A percentile compares a stretch with the other conserved stretches of the same genome.
phyloP scores from a whole-genome alignment of 92 coral and sea anemone genomes.

The Palythoa grandis region DNA sequence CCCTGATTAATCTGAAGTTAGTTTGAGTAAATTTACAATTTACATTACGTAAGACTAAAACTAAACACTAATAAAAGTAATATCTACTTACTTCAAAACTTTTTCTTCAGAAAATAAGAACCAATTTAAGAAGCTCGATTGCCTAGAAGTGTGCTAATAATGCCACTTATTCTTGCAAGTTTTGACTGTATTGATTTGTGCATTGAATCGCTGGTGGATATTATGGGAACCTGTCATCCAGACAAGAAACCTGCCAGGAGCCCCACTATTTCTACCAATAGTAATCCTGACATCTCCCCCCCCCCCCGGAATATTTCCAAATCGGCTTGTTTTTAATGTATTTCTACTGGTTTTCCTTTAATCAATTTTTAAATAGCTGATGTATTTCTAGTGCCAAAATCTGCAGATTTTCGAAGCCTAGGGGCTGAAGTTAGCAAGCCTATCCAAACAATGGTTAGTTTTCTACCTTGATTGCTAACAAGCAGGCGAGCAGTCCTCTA shows the following conservation, averaged over 20 bases:
- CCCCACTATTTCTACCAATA: neutral
- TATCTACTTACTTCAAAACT: too few relatives aligned
- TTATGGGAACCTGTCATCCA: neutral
- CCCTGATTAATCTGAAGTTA: neutral
- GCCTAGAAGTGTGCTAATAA: neutral
- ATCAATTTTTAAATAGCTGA: neutral
- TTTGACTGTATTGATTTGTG: neutral
- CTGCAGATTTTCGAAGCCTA: neutral
- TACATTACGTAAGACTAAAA: neutral
- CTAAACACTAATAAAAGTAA: too few relatives aligned
- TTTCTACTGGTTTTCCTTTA: neutral
- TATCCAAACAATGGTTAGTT: neutral
- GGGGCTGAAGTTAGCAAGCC: slow-evolving; percentile 4
- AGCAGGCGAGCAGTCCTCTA: neutral
- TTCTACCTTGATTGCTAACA: neutral
- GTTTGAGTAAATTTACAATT: neutral
- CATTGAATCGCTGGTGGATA: neutral
- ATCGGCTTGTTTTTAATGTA: neutral
- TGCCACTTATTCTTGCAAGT: neutral
- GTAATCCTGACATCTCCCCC: neutral
- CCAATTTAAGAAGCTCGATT: neutral
- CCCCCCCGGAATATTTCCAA: neutral
- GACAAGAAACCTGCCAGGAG: neutral
- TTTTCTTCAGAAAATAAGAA: neutral
- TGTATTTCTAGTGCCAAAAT: neutral